A percentile compares a stretch with the other conserved stretches of the same genome.
phyloP scores from a whole-genome alignment of 2,797 vertebrate species.

The Margarornis squamiger region DNA sequence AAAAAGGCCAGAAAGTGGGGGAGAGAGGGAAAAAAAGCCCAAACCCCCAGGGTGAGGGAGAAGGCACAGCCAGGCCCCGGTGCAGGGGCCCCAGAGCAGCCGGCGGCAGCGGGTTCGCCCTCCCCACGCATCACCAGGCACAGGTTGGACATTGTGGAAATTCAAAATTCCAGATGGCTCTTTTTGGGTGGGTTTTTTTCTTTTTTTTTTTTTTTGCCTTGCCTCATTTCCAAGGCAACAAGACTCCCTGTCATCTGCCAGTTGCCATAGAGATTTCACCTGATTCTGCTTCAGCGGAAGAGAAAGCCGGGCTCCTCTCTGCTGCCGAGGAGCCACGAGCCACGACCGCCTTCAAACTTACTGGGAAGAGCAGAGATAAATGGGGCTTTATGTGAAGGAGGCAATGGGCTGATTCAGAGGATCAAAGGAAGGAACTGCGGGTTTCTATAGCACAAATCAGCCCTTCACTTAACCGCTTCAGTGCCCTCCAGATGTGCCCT shows the following conservation, averaged over 20 bases:
- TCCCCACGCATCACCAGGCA: neutral
- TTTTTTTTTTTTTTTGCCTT: conserved; percentile 58
- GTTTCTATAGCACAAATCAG: conserved; percentile 43
- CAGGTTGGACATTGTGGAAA: conserved; percentile 30
- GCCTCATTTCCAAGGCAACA: conserved; percentile 76
- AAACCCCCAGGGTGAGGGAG: neutral
- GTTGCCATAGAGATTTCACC: conserved; percentile 79
- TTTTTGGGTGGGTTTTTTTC: conserved; percentile 15
- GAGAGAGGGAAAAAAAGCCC: neutral
- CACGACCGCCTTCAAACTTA: conserved; percentile 2
- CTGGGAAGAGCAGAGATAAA: conserved; percentile 31
- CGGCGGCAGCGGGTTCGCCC: neutral
- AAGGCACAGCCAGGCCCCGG: neutral
- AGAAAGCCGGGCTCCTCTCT: conserved; percentile 20
- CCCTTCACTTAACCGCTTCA: conserved; percentile 55
- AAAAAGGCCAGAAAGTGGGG: neutral
- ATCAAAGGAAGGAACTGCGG: conserved; percentile 44
- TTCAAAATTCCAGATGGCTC: conserved; percentile 52
- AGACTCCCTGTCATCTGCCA: conserved; percentile 71
- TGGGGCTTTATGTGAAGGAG: conserved; percentile 24
- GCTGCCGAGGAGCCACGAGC: conserved; percentile 22
- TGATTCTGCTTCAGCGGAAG: conserved; percentile 67
- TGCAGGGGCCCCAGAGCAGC: neutral
- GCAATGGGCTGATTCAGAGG: conserved; percentile 60
- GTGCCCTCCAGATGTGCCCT: conserved; percentile 37